phyloP scores from a whole-genome alignment of 2,113 vertebrate genomes.

The Micronisus gabar region DNA sequence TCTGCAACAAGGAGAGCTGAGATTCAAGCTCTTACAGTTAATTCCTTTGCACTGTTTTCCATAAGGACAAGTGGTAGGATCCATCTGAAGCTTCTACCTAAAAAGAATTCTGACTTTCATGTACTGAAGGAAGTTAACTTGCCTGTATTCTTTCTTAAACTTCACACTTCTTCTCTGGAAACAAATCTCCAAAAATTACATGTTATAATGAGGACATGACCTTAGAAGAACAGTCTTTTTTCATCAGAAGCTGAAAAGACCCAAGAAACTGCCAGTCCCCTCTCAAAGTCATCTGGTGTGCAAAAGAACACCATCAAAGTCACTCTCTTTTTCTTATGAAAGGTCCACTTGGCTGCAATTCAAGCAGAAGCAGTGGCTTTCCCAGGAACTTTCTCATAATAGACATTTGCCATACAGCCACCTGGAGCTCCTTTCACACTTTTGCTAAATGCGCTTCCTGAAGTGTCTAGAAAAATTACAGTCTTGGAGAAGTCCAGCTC shows the following conservation, averaged over 20 bases:
- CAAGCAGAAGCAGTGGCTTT: background rate
- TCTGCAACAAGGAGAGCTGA: slow-evolving; percentile 6
- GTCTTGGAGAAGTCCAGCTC: background rate
- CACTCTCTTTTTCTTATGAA: background rate
- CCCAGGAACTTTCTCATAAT: background rate
- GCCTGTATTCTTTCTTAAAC: slow-evolving; percentile 19
- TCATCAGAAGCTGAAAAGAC: background rate
- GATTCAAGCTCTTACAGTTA: background rate
- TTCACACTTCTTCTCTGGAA: background rate
- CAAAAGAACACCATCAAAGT: background rate
- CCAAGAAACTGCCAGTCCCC: background rate
- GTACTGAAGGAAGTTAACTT: slow-evolving; percentile 29
- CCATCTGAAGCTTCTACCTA: background rate
- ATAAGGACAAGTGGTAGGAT: background rate
- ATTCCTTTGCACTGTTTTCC: slow-evolving; percentile 33
- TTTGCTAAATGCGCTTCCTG: background rate
- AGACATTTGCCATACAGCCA: background rate
- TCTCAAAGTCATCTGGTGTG: background rate
- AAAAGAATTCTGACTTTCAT: slow-evolving; percentile 31
- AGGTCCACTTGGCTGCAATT: background rate
- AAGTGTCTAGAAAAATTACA: background rate
- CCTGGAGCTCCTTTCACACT: background rate
- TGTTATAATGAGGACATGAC: background rate
- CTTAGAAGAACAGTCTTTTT: slow-evolving; percentile 5
- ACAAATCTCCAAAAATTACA: slow-evolving; percentile 35